These are phyloP conservation scores for Hypanus sabinus DNA, from an alignment of 2,113 vertebrate species.

Conservation along the genomic window DNA sequence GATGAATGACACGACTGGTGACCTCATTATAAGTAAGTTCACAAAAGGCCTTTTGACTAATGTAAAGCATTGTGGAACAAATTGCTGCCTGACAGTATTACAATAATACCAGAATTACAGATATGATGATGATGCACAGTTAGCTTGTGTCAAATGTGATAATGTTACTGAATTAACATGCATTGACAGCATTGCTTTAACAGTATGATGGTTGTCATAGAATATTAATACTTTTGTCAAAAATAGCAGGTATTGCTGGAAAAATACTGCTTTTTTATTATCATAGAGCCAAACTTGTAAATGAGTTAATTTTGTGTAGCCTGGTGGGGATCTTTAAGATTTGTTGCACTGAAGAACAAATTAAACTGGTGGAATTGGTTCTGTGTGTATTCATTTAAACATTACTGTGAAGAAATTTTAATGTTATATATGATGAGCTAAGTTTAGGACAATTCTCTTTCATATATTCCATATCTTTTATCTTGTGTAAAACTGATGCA, in stretches of 20 bases:
- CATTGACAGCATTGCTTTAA: constrained; percentile 43
- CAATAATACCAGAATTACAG: constrained; percentile 35
- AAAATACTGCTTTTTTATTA: not conserved
- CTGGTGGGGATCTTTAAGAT: not conserved
- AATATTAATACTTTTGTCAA: constrained; percentile 17
- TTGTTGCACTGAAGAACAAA: constrained; percentile 6
- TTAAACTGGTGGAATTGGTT: not conserved
- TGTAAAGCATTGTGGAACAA: constrained; percentile 46
- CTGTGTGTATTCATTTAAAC: not conserved
- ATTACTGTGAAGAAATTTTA: not conserved
- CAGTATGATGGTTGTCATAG: constrained; percentile 41
- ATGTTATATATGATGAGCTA: not conserved
- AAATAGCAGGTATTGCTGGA: not conserved
- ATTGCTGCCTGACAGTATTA: constrained; percentile 42
- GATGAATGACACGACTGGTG: constrained; percentile 56
- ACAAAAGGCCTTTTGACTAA: constrained; percentile 28
- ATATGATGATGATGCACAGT: constrained; percentile 34
- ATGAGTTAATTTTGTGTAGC: not conserved
- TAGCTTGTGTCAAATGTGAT: constrained; percentile 47
- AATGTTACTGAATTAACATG: constrained; percentile 40
- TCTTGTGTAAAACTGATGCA: not conserved
- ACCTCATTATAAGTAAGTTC: constrained; percentile 84
- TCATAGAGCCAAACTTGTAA: constrained; percentile 14
- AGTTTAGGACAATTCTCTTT: not conserved
- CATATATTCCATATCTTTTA: not conserved